A percentile compares a stretch with the other conserved stretches of the same genome.
Evolutionary conservation across 2,113 vertebrate species (phyloP).

Genomic region (Neogobius melanostomus): DNA sequence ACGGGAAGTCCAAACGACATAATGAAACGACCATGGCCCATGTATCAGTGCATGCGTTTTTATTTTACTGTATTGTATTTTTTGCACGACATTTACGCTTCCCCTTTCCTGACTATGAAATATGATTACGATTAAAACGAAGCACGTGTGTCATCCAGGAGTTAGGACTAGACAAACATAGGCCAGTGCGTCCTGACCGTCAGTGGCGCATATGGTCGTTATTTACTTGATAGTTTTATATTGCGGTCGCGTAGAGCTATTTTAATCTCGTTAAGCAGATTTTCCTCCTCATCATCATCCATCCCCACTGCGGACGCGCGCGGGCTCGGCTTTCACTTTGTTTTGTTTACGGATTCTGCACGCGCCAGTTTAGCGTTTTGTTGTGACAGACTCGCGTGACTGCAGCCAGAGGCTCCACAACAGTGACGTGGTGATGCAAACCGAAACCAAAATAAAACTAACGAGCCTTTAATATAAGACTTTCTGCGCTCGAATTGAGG

Average conservation of each 20-base stretch:
- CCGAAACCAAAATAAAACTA: background rate
- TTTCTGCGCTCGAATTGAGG: background rate
- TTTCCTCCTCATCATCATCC: constrained; percentile 33
- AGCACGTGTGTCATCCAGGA: too few relatives aligned
- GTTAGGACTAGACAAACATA: too few relatives aligned
- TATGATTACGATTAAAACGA: too few relatives aligned
- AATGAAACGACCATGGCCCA: constrained; percentile 30
- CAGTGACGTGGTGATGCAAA: background rate
- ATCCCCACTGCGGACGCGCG: constrained; percentile 4
- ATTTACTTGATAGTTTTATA: background rate
- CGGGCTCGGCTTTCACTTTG: constrained; percentile 57
- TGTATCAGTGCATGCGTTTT: background rate
- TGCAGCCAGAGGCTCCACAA: constrained; percentile 19
- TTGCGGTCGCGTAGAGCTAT: background rate
- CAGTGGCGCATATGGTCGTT: too few relatives aligned
- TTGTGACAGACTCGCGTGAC: constrained; percentile 59
- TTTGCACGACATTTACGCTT: too few relatives aligned
- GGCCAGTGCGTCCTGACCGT: too few relatives aligned
- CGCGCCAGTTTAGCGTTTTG: constrained; percentile 50
- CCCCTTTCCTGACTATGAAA: too few relatives aligned
- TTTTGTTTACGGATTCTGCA: constrained; percentile 61
- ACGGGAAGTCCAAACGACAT: constrained; percentile 72
- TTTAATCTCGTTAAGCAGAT: constrained; percentile 33
- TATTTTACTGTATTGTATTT: too few relatives aligned
- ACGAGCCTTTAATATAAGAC: background rate